Base-by-base conservation (phyloP, 2,888 invertebrate species). In the Polia nebulosa region DNA sequence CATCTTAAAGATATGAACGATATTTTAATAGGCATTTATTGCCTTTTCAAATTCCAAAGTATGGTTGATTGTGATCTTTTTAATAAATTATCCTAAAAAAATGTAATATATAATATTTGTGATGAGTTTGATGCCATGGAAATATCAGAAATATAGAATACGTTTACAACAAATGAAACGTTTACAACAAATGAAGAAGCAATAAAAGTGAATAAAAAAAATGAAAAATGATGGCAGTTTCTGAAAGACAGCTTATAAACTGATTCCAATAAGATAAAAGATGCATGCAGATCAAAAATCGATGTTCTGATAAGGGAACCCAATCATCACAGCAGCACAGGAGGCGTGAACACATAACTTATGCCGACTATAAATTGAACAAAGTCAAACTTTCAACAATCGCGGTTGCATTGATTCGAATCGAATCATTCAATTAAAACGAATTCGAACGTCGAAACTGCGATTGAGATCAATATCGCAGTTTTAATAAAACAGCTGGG, bases 401-500 rank as follows among this genome's bases (percentile, higher is more conserved):
- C 86, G 87, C 81, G 83, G 86, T 87, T 88, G 89, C 87, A 88
- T 89, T 88, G 87, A 89, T 89, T 86, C 81, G 76, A 86, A 87
- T 87, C 85, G 87, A 87, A 89, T 91, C 88, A 91, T 93, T 93
- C 91, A 93, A 93, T 93, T 93, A 92, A 91, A 91, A 85, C 82
- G 83, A 79, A 76, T 76, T 83, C 79, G 78, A 87, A 90, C 85
- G 87, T 67, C 78, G 81, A 85, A 91, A 89, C 87, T 84, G 80
- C 87, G 86, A 88, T 89, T 85, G 89, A 92, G 94, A 95, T 94
- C 92, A 89, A 92, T 94, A 94, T 95, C 94, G 90, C 90, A 89
- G 91, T 92, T 94, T 94, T 94, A 94, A 95, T 94, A 94, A 94
- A 94, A 93, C 94, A 94, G 93, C 91, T 91, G 93, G 92, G 87